Evolutionary conservation across 2,113 vertebrate genomes (phyloP).

Genomic region (Carlito syrichta): DNA sequence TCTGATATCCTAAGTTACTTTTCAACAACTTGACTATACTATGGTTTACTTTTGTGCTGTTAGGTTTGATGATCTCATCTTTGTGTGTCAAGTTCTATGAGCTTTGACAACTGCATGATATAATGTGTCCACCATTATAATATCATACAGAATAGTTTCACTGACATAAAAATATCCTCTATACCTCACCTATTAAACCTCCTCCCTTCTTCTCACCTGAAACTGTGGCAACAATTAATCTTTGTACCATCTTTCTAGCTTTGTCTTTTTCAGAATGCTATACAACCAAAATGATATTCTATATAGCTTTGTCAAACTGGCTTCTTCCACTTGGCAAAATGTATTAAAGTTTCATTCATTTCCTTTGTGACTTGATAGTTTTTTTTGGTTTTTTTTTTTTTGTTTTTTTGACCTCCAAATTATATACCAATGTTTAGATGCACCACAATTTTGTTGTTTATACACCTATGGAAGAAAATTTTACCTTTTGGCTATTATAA

Average conservation of each 20-base stretch:
- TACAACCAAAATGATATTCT: not conserved
- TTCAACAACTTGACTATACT: not conserved
- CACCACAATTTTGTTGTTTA: not conserved
- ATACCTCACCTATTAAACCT: not conserved
- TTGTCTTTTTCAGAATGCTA: not conserved
- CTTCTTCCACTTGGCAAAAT: not conserved
- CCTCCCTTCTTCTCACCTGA: not conserved
- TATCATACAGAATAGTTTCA: not conserved
- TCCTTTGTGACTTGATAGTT: not conserved
- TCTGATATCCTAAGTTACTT: not conserved
- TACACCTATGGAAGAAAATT: not conserved
- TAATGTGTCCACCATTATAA: not conserved
- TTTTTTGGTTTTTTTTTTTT: too few relatives aligned
- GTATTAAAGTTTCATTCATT: not conserved
- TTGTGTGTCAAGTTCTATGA: not conserved
- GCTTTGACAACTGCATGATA: not conserved
- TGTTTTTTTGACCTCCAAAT: not conserved
- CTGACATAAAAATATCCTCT: not conserved
- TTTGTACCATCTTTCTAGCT: not conserved
- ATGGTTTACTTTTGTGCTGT: not conserved
- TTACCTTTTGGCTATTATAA: not conserved
- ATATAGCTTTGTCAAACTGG: not conserved
- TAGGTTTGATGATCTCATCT: not conserved
- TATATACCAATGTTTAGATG: not conserved
- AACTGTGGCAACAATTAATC: not conserved